Base-by-base conservation (phyloP, 2,888 invertebrate genomes). In the Drosophila mimetica region DNA sequence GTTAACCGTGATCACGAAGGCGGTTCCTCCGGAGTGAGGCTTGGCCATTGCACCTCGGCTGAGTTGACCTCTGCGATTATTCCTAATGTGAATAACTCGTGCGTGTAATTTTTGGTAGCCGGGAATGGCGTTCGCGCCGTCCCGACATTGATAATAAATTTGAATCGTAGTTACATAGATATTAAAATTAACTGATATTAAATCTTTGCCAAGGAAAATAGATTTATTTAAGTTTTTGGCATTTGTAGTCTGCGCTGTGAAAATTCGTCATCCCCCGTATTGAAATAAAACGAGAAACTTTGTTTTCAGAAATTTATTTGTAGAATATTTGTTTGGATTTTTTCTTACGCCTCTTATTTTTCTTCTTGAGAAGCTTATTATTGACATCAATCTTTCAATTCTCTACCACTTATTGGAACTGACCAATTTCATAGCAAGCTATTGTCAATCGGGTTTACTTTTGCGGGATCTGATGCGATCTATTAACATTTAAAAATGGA, bases 51-150 rank as follows among this genome's bases (percentile, higher is more conserved):
- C 95, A 95, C 95, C 93, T 89, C 92, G 95, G 93, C 93, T 92
- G 93, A 93, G 95, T 93, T 95, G 95, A 95, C 94, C 93, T 93
- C 93, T 94, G 95, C 95, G 95, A 94, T 94, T 94, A 93, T 93
- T 93, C 94, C 94, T 94, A 94, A 94, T 94, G 94, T 93, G 94
- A 94, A 93, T 94, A 94, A 94, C 94, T 95, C 94, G 94, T 94
- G 93, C 93, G 94, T 93, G 93, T 91, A 93, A 93, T 93, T 94
- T 94, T 94, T 94, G 93, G 92, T 93, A 93, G 93, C 93, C 93
- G 93, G 93, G 93, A 93, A 93, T 93, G 90, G 93, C 93, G 93
- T 93, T 91, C 93, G 93, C 93, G 93, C 93, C 93, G 92, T 93
- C 93, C 93, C 93, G 93, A 93, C 86, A 51, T 79, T 18, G 25